A percentile compares a stretch with the other conserved stretches of the same genome.
These are phyloP conservation scores for Bicyclus anynana DNA, from an alignment of 1,140 invertebrate genomes.

Conservation along the genomic window DNA sequence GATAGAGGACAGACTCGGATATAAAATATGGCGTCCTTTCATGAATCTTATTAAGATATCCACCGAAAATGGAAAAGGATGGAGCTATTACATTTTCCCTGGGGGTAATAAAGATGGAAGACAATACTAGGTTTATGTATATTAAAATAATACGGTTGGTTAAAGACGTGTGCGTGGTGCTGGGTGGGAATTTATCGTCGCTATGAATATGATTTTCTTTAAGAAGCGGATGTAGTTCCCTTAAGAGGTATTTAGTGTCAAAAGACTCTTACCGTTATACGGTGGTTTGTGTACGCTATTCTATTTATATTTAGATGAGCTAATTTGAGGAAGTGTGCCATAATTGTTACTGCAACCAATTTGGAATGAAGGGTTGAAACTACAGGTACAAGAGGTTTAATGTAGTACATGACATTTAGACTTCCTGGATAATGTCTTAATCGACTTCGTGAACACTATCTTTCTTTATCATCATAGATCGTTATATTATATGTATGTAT, in stretches of 20 bases:
- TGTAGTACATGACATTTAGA: no score
- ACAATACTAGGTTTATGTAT: slow-evolving; percentile 65
- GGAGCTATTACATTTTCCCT: slow-evolving; percentile 11
- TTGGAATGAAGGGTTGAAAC: no score
- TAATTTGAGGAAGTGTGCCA: no score
- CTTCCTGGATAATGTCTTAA: no score
- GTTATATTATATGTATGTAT: no score
- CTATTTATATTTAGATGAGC: neutral
- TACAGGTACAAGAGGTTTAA: no score
- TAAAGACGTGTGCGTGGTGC: slow-evolving; percentile 65
- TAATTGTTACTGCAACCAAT: no score
- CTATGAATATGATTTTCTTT: slow-evolving; percentile 76
- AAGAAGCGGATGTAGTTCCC: slow-evolving; percentile 61
- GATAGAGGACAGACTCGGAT: slow-evolving; percentile 79
- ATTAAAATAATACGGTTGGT: slow-evolving; percentile 74
- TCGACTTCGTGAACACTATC: no score
- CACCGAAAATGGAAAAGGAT: slow-evolving; percentile 70
- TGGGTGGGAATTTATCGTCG: slow-evolving; percentile 60
- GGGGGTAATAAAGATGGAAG: slow-evolving; percentile 29
- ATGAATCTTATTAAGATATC: slow-evolving; percentile 86
- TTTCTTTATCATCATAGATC: no score
- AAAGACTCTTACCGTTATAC: slow-evolving; percentile 31
- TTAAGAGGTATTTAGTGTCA: slow-evolving; percentile 59
- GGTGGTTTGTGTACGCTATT: slow-evolving; percentile 24
- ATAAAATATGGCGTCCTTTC: slow-evolving; percentile 84